Conservation (phyloP, 2,797 vertebrate genomes). For the Pseudochromis fuscus region DNA sequence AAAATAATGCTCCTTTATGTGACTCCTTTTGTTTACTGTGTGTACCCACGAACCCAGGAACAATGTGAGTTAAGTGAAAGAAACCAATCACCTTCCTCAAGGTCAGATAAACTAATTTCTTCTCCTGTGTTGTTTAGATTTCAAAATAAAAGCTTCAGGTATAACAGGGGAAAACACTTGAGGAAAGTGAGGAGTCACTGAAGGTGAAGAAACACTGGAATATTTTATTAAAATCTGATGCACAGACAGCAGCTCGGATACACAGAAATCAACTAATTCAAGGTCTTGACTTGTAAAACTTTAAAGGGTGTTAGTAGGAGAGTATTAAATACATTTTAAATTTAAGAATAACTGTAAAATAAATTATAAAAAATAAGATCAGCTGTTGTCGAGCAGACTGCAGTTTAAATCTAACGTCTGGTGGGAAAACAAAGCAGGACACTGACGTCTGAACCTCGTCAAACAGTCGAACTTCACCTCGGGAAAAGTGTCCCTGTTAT, state of each 20-base stretch:
- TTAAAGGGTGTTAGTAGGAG: background rate
- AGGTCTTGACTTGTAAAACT: background rate
- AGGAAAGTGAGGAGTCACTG: background rate
- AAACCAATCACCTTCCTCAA: conserved; percentile 27
- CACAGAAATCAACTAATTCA: background rate
- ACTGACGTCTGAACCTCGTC: too few relatives aligned
- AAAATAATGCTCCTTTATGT: conserved; percentile 7
- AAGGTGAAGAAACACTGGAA: background rate
- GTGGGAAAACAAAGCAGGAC: too few relatives aligned
- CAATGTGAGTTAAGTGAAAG: conserved; percentile 10
- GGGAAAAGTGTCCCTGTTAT: background rate
- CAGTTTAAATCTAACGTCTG: too few relatives aligned
- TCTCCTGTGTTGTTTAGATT: background rate
- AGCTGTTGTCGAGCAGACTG: too few relatives aligned
- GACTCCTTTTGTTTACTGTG: conserved; percentile 17
- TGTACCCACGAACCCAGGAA: background rate
- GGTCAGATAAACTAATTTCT: conserved; percentile 12
- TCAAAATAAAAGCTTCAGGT: background rate
- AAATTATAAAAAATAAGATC: too few relatives aligned
- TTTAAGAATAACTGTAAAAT: too few relatives aligned
- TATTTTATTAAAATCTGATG: conserved; percentile 7
- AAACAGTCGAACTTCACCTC: too few relatives aligned
- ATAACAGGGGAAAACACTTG: background rate
- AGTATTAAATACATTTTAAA: too few relatives aligned
- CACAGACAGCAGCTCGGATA: background rate